Evolutionary conservation across 2,888 invertebrate species (phyloP).

Genomic region (Falcaria lacertinaria): DNA sequence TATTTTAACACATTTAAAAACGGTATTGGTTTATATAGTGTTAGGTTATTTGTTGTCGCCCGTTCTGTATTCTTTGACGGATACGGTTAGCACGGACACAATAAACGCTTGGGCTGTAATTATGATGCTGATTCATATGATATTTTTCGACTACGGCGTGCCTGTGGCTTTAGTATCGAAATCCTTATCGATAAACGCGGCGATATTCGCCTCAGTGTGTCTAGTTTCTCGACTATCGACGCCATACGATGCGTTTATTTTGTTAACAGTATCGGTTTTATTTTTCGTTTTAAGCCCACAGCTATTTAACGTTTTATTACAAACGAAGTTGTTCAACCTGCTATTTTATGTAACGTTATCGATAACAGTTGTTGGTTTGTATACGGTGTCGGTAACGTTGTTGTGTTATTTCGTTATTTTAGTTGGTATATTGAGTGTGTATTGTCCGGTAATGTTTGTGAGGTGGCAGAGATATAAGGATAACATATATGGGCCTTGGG

Average conservation of each 20-base stretch:
- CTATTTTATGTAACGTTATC: constrained; percentile 71
- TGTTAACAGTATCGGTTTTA: constrained; percentile 93
- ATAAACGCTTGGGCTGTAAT: constrained; percentile 95
- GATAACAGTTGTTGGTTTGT: constrained; percentile 74
- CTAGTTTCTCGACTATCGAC: constrained; percentile 93
- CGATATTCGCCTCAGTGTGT: constrained; percentile 96
- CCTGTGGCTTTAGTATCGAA: constrained; percentile 93
- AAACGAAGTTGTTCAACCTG: constrained; percentile 75
- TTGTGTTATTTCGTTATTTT: constrained; percentile 81
- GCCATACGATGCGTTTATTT: constrained; percentile 91
- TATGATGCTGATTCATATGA: constrained; percentile 92
- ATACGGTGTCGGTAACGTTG: constrained; percentile 77
- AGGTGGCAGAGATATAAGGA: constrained; percentile 89
- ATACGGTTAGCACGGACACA: constrained; percentile 98
- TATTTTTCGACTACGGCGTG: constrained; percentile 96
- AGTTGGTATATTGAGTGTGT: constrained; percentile 82
- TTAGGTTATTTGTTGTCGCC: constrained; percentile 95
- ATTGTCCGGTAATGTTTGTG: constrained; percentile 88
- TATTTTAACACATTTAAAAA: constrained; percentile 83
- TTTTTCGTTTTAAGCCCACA: constrained; percentile 94
- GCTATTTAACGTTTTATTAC: constrained; percentile 82
- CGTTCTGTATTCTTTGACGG: constrained; percentile 94
- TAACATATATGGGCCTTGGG: constrained; percentile 99
- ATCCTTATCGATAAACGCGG: constrained; percentile 95
- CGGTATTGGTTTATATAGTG: constrained; percentile 88